Conservation (phyloP, 2,113 vertebrate species). For the Dipodomys spectabilis region DNA sequence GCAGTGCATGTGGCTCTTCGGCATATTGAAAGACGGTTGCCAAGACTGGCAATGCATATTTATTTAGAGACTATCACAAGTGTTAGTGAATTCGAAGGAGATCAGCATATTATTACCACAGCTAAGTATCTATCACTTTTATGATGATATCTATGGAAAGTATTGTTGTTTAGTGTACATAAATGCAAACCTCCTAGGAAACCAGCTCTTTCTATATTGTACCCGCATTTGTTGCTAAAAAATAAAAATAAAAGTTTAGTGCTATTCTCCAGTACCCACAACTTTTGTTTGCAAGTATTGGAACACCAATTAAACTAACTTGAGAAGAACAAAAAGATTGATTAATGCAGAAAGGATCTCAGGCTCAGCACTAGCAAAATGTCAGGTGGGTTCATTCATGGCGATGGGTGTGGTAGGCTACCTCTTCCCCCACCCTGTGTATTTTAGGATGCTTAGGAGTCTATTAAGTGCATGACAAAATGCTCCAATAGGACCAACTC, state of each 20-base stretch:
- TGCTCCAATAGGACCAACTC: background rate
- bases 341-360: background rate
- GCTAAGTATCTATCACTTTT: conserved; percentile 26
- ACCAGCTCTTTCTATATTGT: background rate
- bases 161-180: background rate
- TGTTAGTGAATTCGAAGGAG: background rate
- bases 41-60: background rate
- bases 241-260: background rate
- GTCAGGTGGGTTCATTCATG: background rate
- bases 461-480: background rate
- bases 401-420: background rate
- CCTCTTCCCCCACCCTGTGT: no score
- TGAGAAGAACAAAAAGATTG: background rate
- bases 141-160: background rate
- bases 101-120: conserved; percentile 24
- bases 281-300: background rate
- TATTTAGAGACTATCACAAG: conserved; percentile 7
- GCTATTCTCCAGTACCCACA: background rate
- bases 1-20: background rate
- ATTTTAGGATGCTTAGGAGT: background rate
- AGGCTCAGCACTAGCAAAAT: background rate
- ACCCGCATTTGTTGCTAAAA: background rate
- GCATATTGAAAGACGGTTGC: background rate
- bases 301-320: background rate
- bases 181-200: background rate